Evolutionary conservation across 2,888 invertebrate species (phyloP).

Genomic region (Athalia cordata): DNA sequence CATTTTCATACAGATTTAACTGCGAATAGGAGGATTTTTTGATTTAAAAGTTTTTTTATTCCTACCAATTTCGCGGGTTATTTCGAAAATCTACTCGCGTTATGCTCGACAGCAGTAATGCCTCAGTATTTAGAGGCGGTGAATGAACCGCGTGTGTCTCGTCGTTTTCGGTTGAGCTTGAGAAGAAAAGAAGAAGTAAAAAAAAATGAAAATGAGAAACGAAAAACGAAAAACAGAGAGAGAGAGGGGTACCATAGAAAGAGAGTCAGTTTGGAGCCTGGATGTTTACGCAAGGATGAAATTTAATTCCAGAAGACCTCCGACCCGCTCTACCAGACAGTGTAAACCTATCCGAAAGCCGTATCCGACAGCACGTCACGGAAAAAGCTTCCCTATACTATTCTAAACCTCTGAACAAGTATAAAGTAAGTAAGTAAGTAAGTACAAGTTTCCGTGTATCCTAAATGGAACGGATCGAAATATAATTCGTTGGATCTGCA

Average conservation of each 20-base stretch:
- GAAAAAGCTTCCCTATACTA: background rate
- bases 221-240: no score
- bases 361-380: conserved; percentile 35
- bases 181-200: no score
- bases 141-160: conserved; percentile 43
- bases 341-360: conserved; percentile 40
- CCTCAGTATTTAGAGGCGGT: background rate
- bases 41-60: no score
- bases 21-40: no score
- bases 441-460: no score
- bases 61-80: background rate
- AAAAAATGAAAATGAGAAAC: no score
- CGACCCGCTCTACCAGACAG: conserved; percentile 49
- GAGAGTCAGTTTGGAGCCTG: conserved; percentile 32
- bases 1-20: no score
- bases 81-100: background rate
- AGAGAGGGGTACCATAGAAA: background rate
- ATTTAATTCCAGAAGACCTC: conserved; percentile 63
- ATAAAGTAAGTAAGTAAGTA: no score
- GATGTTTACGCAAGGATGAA: conserved; percentile 64
- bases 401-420: no score
- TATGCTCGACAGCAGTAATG: no score
- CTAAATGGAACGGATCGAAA: no score
- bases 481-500: no score
- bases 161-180: background rate